A percentile compares a stretch with the other conserved stretches of the same genome.
Conservation (phyloP, 2,797 vertebrate species). For the Dallia pectoralis region DNA sequence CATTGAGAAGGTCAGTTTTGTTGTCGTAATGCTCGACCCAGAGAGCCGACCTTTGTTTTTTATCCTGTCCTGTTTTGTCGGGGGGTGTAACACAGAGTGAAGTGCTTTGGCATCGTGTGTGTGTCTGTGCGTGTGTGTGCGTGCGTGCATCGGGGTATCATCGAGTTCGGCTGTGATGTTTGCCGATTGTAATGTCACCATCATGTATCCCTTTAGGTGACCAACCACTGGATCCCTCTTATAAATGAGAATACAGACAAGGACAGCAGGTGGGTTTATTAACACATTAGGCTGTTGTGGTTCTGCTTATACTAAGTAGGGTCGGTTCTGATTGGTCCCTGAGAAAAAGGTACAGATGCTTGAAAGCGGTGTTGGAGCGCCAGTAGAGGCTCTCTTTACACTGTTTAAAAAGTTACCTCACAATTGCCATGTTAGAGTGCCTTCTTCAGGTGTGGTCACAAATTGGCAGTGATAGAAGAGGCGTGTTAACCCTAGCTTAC, state of each 20-base stretch:
- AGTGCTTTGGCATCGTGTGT: not conserved
- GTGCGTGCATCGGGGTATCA: not conserved
- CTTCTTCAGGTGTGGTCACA: not conserved
- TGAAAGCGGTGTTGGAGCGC: no score
- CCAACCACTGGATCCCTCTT: conserved; percentile 95
- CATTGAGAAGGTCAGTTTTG: conserved; percentile 74
- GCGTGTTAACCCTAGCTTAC: not conserved
- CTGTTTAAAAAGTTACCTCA: no score
- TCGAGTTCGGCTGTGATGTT: not conserved
- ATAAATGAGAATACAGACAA: conserved; percentile 97
- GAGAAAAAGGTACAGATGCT: no score
- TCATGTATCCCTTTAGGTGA: conserved; percentile 76
- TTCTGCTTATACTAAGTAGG: no score
- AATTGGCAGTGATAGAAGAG: not conserved
- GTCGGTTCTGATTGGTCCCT: no score
- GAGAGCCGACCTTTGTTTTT: no score
- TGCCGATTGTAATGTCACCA: no score
- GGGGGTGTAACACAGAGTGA: no score
- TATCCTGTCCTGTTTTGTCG: no score
- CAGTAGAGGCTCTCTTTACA: no score
- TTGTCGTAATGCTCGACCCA: not conserved
- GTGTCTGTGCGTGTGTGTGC: not conserved
- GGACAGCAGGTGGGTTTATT: conserved; percentile 88
- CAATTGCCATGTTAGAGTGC: no score
- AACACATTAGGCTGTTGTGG: no score